Evolutionary conservation across 2,888 invertebrate species (phyloP), one percentile per base, ranked within the genome.

Genomic region (Sesamia inferens): DNA sequence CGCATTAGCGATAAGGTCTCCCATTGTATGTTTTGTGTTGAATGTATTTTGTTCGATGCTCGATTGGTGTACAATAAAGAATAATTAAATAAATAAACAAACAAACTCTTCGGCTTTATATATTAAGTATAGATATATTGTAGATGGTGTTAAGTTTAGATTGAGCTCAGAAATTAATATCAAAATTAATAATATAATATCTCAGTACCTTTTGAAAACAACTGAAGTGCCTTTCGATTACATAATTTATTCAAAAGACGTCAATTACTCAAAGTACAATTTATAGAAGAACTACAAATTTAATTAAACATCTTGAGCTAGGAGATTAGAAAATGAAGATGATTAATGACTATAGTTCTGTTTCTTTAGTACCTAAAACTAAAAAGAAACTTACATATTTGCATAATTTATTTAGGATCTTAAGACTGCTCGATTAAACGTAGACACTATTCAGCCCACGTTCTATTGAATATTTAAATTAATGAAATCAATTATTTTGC

Each of bases 321-420:
- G 48, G 14, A 51, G 42, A 68, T 77, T 66, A 65, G 68, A 71
- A 68, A 68, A 10, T 71, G 48, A 69, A 67, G 54, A 22, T 72
- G 78, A 82, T 78, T 82, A 39, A 82, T 82, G 68, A 55, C 11
- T 42, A 8, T 82, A 79, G 62, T 72, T 69, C 55, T 24, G 31
- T n/a, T 62, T 51, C 39, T 69, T 72, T 13, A 8, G n/a, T 59
- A 48, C 31, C 31, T 31, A 31, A 48, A 48, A 19, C 7, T 48
- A 3, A 19, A 48, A 19, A 48, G 16, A 7, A 48, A 48, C 7
- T 19, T 48, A 19, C 6, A 48, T 48, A 59, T 64, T 42, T 69
- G 11, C 6, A 48, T 62, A 19, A 68, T 59, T 63, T 31, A 55
- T 62, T 66, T 57, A 61, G 65, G 5, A 2, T 57, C 58, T 71